Percentiles rank a stretch among this genome's conserved stretches.
phyloP scores from a whole-genome alignment of 2,113 vertebrate species.

The Phrynosoma blainvillii region DNA sequence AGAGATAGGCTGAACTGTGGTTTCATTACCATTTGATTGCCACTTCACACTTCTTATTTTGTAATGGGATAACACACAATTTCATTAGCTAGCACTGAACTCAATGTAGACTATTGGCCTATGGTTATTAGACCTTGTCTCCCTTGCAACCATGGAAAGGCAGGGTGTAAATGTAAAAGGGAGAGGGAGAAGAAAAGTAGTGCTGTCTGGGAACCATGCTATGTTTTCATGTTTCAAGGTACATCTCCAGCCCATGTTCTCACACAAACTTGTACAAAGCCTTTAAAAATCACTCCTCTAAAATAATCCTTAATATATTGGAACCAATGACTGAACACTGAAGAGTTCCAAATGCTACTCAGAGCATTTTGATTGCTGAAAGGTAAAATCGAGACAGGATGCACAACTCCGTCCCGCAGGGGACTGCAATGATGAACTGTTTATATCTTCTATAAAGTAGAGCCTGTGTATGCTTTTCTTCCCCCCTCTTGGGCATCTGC shows the following conservation, averaged over 20 bases:
- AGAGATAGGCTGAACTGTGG: too few species aligned
- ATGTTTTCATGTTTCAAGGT: too few species aligned
- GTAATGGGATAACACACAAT: too few species aligned
- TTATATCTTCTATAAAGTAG: slow-evolving; percentile 1
- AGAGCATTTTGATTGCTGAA: slow-evolving; percentile 10
- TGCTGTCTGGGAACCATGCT: too few species aligned
- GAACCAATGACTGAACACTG: slow-evolving; percentile 12
- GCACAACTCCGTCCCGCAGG: not conserved
- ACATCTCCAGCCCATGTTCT: not conserved
- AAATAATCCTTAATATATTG: slow-evolving; percentile 14
- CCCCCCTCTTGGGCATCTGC: not conserved
- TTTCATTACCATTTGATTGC: too few species aligned
- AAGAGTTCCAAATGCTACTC: not conserved
- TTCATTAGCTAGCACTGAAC: not conserved
- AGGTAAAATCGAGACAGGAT: not conserved
- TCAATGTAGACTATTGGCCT: too few species aligned
- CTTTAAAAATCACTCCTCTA: not conserved
- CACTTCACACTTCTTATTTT: too few species aligned
- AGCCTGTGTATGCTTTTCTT: not conserved
- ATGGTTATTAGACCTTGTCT: too few species aligned
- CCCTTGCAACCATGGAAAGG: not conserved
- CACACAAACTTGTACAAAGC: not conserved
- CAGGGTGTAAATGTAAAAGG: not conserved
- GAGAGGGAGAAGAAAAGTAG: not conserved
- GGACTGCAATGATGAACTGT: not conserved